Base-by-base conservation (phyloP, 2,888 invertebrate genomes). In the Yponomeuta evonymella region DNA sequence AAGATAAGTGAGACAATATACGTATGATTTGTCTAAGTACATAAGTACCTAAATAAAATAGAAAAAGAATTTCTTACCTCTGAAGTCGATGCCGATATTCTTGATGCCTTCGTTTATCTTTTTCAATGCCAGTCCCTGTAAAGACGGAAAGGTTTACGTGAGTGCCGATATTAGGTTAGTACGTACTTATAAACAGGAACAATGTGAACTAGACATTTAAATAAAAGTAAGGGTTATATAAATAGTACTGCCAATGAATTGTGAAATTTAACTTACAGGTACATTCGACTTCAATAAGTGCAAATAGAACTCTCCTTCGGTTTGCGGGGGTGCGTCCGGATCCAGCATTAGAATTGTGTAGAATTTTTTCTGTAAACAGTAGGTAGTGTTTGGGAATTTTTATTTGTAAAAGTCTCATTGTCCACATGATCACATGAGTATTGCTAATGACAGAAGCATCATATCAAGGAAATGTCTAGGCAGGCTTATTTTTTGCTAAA, bases 241-340 rank as follows among this genome's bases (percentile, higher is more conserved):
- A 8, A 9, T 23, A 23, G 23, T 23, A 23, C 23, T 23, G 23
- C 23, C 10, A 51, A 51, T 6, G 10, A 51, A 12, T 2, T 51
- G 51, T 15, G 30, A 43, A 48, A 64, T 62, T 29, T 48, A 74
- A 85, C 91, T 87, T 79, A 93, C 93, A 48, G 90, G 89, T 73
- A 93, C 85, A 76, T 93, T 93, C 4, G 90, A 88, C 74, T 91
- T 92, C 67, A 93, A 75, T 89, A 93, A 87, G 74, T 93, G 93
- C 72, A 93, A 77, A 75, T 82, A 93, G 78, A 91, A 93, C 76
- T 90, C 86, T 43, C 91, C 91, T 3, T 89, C 87, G 5, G 82
- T 72, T 76, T 89, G 88, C 15, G 90, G 89, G 0, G 92, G 84
- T 11, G 91, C 92, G 74, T 93, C 93, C 8, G 93, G 90, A 74